These are phyloP conservation scores for Sylvicola fuscatus DNA, from an alignment of 2,888 invertebrate genomes.

Conservation along the genomic window DNA sequence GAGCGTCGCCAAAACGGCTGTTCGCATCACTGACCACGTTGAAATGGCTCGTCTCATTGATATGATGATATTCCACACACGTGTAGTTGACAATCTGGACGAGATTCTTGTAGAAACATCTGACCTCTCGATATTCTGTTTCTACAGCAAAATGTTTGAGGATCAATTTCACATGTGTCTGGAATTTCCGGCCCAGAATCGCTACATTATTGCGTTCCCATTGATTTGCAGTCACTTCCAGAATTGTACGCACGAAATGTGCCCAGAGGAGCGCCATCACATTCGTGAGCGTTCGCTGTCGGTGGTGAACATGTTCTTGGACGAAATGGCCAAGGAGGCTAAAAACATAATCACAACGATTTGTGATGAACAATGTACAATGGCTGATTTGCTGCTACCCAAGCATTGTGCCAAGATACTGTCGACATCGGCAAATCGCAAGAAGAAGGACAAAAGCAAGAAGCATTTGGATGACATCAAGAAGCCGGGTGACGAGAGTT, in stretches of 20 bases:
- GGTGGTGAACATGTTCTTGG: slow-evolving; percentile 91
- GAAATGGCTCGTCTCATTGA: slow-evolving; percentile 84
- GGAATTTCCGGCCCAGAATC: slow-evolving; percentile 95
- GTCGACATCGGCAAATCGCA: slow-evolving; percentile 70
- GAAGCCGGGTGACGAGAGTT: slow-evolving; percentile 90
- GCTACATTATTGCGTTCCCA: slow-evolving; percentile 95
- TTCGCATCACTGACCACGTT: slow-evolving; percentile 61
- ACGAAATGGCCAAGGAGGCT: slow-evolving; percentile 97
- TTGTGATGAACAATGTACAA: slow-evolving; percentile 93
- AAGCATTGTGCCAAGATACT: slow-evolving; percentile 89
- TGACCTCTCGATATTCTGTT: slow-evolving; percentile 93
- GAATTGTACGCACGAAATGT: slow-evolving; percentile 92
- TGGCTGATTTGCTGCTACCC: slow-evolving; percentile 86
- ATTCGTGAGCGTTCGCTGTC: slow-evolving; percentile 88
- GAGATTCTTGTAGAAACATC: slow-evolving; percentile 93
- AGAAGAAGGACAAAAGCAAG: slow-evolving; percentile 83
- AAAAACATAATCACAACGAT: slow-evolving; percentile 97
- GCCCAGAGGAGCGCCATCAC: slow-evolving; percentile 95
- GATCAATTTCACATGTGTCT: slow-evolving; percentile 97
- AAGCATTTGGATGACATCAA: slow-evolving; percentile 69
- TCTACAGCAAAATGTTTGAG: slow-evolving; percentile 91
- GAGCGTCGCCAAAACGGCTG: slow-evolving; percentile 60
- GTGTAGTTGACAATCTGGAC: slow-evolving; percentile 95
- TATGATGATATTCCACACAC: slow-evolving; percentile 89
- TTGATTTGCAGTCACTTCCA: slow-evolving; percentile 96